Evolutionary conservation across 2,888 invertebrate species (phyloP), one percentile per base, ranked within the genome.

Genomic region (Caenorhabditis uteleia): DNA sequence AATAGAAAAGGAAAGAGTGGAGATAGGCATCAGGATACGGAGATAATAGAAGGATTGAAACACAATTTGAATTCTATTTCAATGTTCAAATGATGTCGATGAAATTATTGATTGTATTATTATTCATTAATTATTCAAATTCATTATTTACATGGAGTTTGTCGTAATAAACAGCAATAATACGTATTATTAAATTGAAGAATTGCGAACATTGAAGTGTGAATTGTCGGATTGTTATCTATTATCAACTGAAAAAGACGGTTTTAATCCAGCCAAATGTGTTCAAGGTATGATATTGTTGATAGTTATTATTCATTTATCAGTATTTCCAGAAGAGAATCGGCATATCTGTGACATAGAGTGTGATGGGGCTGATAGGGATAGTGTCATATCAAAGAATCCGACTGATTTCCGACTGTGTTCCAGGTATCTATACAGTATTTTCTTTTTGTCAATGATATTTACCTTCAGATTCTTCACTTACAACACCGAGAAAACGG

Each of bases 351-450:
- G 75, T 40, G 67, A 73, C 20, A 64, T 76, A 18, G 49, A 66
- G 18, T 75, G 75, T 45, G 59, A 66, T 25, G 67, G 67, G 18
- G 77, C 77, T 4, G 77, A 77, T 42, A 51, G 74, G 18, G 75
- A 75, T 48, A 76, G 75, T 20, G 75, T 77, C 2, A 74, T 77
- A 31, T 74, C 74, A 16, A 77, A 77, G 44, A 58, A 51, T 8
- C 77, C 77, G 4, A 69, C 68, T 8, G 65, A 59, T 49, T 74
- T 68, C 43, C 56, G 71, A 27, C 44, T 62, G 16, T 77, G 77
- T 50, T 60, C 71, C 21, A 36, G 70, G 68, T 70, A 12, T 31
- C 12, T 20, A 16, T 33, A 21, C n/a, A 21, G 36, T 25, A 29
- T 25, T n/a, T 2, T 29, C 10, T 10, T 14, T n/a, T n/a, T 27